Evolutionary conservation across 1,140 invertebrate species (phyloP), one percentile per base, ranked within the genome.

Genomic region (Brachionus angularis): DNA sequence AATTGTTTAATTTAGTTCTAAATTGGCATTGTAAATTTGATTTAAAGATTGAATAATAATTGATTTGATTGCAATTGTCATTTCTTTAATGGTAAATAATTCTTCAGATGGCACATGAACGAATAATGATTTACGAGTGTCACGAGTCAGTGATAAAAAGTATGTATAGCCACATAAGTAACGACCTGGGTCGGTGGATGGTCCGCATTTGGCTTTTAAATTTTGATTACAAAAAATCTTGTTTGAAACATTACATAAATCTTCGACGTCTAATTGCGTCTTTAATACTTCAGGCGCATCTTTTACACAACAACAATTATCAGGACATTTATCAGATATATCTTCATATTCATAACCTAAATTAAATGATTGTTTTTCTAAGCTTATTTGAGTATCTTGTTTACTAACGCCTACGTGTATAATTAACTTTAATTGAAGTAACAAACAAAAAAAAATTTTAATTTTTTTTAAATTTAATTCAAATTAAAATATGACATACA

Each of bases 41-140:
- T 67, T 46, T 34, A 67, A 25, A 47, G 62, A 23, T 67, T 67
- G 42, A 23, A 67, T 47, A 47, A 67, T 67, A 47, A 67, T 67
- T 33, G 62, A 67, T 25, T 14, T 67, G n/a, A 67, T 3, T 16
- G 62, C 62, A 46, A 29, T 36, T 3, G 62, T 67, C 62, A 67
- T 67, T 47, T 67, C 62, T 29, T 29, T 1, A 5, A 67, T 67
- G 18, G 62, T 47, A 34, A 67, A 67, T 10, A 29, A 47, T 10
- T 67, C 62, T 31, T 33, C 42, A 4, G 62, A 46, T 2, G 62
- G 62, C 3, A 67, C 62, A 31, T 67, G 62, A 36, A 67, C 62
- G 47, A 67, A 67, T 7, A 67, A 25, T 0, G 62, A 67, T 36
- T 67, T 67, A 16, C 0, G 21, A 10, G 18, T 16, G 25, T 67